Percentiles rank a stretch among this genome's conserved stretches.
These are phyloP conservation scores for Heliopora coerulea DNA, from an alignment of 92 coral and sea anemone genomes.

Conservation along the genomic window DNA sequence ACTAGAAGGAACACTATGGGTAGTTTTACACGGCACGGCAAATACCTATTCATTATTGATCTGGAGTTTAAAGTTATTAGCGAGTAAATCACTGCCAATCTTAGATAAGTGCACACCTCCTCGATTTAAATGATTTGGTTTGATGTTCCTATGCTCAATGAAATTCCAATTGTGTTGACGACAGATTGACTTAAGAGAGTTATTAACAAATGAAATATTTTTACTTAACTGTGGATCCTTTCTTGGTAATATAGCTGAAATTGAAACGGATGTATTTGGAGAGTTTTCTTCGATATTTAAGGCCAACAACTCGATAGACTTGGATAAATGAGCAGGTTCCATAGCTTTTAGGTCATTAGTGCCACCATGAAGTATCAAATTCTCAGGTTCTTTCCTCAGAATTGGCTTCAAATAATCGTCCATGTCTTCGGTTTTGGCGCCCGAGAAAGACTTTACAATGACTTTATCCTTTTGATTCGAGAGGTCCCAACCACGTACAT, in stretches of 20 bases:
- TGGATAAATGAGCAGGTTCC: background rate
- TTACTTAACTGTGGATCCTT: constrained; percentile 2
- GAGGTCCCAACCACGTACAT: background rate
- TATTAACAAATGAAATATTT: background rate
- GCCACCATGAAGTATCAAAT: constrained; percentile 13
- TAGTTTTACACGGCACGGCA: no score
- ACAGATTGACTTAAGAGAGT: background rate
- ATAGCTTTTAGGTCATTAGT: constrained; percentile 17
- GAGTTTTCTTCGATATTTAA: constrained; percentile 1
- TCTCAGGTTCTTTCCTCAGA: constrained; percentile 17
- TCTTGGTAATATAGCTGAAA: background rate
- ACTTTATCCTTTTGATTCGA: background rate
- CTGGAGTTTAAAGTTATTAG: no score
- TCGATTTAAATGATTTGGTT: no score
- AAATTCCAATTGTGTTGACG: background rate
- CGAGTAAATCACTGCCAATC: no score
- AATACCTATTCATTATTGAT: no score
- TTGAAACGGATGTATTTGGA: background rate
- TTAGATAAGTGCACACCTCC: no score
- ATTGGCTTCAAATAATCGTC: constrained; percentile 11
- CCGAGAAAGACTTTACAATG: constrained; percentile 21
- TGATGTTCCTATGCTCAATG: no score
- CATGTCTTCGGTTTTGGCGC: constrained; percentile 21
- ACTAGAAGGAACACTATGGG: no score
- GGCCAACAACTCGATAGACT: background rate